Conservation (phyloP, 2,888 invertebrate genomes). For the Chamaedrilus cognettii region DNA sequence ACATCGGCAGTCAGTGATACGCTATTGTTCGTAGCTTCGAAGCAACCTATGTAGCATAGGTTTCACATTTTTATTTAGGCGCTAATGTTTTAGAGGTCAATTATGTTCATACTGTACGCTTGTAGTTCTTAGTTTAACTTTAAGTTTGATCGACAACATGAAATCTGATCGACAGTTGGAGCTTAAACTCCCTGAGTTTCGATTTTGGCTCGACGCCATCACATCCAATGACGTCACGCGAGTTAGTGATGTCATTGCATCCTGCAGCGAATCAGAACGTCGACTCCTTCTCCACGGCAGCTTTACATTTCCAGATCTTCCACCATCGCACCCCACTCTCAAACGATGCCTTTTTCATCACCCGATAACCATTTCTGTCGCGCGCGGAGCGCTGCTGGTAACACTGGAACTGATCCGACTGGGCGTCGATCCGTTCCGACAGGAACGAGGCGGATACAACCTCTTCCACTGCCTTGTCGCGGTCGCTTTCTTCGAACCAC, state of each 20-base stretch:
- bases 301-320: not conserved
- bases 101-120: too few relatives aligned
- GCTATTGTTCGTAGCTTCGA: too few relatives aligned
- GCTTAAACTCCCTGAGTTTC: not conserved
- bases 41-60: too few relatives aligned
- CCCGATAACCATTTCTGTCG: not conserved
- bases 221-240: not conserved
- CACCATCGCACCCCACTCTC: not conserved
- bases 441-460: not conserved
- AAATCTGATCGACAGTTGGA: not conserved
- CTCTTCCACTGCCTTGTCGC: conserved; percentile 8
- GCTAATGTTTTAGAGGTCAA: too few relatives aligned
- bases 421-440: not conserved
- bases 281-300: not conserved
- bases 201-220: not conserved
- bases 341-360: not conserved
- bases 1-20: too few relatives aligned
- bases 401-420: not conserved
- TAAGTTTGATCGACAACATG: not conserved
- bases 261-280: not conserved
- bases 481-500: conserved; percentile 5
- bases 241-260: not conserved
- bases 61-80: too few relatives aligned
- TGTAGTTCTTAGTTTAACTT: too few relatives aligned
- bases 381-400: not conserved